phyloP scores from a whole-genome alignment of 2,113 vertebrate genomes.

The Tachysurus vachellii region DNA sequence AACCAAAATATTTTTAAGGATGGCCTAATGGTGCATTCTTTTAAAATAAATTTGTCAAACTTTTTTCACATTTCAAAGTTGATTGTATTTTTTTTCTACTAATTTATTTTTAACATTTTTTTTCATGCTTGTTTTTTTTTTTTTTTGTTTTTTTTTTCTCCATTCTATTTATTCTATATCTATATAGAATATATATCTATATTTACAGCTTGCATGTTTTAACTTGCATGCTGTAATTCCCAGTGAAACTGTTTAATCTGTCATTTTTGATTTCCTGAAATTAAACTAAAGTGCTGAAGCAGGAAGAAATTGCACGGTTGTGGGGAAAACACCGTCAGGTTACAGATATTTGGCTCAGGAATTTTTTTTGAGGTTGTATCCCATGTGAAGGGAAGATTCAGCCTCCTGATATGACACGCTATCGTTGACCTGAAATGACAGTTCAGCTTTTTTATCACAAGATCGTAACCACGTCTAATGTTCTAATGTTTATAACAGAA shows the following conservation, averaged over 20 bases:
- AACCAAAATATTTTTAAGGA: no score
- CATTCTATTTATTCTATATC: no score
- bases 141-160: background rate
- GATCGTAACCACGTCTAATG: background rate
- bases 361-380: background rate
- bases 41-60: no score
- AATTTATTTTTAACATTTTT: no score
- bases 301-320: background rate
- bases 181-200: no score
- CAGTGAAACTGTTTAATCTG: background rate
- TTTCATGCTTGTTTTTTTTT: background rate
- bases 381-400: background rate
- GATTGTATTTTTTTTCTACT: no score
- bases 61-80: no score
- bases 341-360: background rate
- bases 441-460: slow-evolving; percentile 47
- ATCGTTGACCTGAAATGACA: slow-evolving; percentile 74
- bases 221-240: slow-evolving; percentile 13
- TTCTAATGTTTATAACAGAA: background rate
- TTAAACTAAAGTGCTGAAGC: background rate
- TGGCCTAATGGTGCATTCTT: no score
- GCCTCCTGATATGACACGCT: background rate
- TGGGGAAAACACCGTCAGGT: background rate
- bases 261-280: background rate
- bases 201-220: no score